Evolutionary conservation across 1,140 invertebrate genomes (phyloP).

Genomic region (Apis cerana): DNA sequence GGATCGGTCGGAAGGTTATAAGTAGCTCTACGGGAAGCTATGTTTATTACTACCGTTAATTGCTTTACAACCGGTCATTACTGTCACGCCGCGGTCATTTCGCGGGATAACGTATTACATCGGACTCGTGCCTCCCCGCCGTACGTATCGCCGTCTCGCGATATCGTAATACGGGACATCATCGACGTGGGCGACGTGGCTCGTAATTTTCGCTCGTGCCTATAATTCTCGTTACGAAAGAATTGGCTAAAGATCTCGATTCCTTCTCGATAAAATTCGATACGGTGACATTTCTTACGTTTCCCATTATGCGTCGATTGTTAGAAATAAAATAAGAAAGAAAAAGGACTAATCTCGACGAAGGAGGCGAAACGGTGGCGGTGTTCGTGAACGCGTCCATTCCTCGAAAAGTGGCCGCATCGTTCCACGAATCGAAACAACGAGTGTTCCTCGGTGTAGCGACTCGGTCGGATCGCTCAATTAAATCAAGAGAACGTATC

Average conservation of each 20-base stretch:
- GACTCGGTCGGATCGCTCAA: conserved; percentile 32
- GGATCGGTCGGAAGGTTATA: conserved; percentile 20
- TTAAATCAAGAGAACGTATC: conserved; percentile 43
- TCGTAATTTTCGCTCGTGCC: conserved; percentile 42
- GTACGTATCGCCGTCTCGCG: not conserved
- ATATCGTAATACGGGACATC: conserved; percentile 36
- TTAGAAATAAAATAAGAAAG: not conserved
- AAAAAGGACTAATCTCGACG: no score
- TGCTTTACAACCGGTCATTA: conserved; percentile 67
- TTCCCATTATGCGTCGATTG: not conserved
- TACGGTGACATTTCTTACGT: not conserved
- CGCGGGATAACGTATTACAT: conserved; percentile 69
- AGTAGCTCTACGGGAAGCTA: conserved; percentile 46
- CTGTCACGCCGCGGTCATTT: conserved; percentile 65
- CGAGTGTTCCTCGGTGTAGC: not conserved
- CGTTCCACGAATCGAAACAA: conserved; percentile 27
- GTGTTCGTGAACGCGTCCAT: not conserved
- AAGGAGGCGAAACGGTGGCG: not conserved
- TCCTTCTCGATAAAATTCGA: conserved; percentile 6
- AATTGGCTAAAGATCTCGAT: not conserved
- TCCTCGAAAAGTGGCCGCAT: not conserved
- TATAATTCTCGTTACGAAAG: conserved; percentile 35
- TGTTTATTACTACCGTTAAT: conserved; percentile 69
- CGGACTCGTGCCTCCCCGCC: conserved; percentile 20
- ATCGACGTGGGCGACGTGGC: conserved; percentile 46